Evolutionary conservation across 2,113 vertebrate genomes (phyloP).

Genomic region (Syngnathus scovelli): DNA sequence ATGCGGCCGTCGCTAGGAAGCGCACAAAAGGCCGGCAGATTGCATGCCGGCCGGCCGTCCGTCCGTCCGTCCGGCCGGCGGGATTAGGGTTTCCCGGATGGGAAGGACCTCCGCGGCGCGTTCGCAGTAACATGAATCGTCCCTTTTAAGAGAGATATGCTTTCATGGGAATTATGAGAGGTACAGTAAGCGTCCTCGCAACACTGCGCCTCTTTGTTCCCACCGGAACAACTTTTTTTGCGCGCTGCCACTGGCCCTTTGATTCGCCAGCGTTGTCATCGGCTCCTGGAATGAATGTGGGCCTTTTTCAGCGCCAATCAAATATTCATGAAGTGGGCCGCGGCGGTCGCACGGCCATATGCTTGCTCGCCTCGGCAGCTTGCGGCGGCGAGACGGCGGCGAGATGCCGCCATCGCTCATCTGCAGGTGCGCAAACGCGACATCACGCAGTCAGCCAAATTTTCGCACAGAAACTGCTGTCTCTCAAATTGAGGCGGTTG

Average conservation of each 20-base stretch:
- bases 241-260: conserved; percentile 41
- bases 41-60: conserved; percentile 85
- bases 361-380: conserved; percentile 70
- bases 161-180: conserved; percentile 98
- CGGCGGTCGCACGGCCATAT: conserved; percentile 71
- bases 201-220: conserved; percentile 89
- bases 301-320: conserved; percentile 61
- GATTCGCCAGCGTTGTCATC: conserved; percentile 25
- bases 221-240: conserved; percentile 46
- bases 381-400: conserved; percentile 46
- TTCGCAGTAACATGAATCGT: conserved; percentile 97
- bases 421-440: too few relatives aligned
- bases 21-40: conserved; percentile 86
- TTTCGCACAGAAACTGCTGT: too few relatives aligned
- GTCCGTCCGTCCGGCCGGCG: conserved; percentile 83
- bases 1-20: conserved; percentile 90
- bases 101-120: conserved; percentile 86
- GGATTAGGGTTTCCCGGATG: conserved; percentile 96
- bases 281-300: conserved; percentile 33
- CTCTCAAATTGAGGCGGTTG: too few relatives aligned
- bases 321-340: conserved; percentile 76
- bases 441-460: too few relatives aligned
- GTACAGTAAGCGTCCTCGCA: conserved; percentile 85
- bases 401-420: conserved; percentile 25
- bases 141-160: conserved; percentile 99